Evolutionary conservation across 2,888 invertebrate genomes (phyloP), one percentile per base, ranked within the genome.

Genomic region (Coleophora deauratella): DNA sequence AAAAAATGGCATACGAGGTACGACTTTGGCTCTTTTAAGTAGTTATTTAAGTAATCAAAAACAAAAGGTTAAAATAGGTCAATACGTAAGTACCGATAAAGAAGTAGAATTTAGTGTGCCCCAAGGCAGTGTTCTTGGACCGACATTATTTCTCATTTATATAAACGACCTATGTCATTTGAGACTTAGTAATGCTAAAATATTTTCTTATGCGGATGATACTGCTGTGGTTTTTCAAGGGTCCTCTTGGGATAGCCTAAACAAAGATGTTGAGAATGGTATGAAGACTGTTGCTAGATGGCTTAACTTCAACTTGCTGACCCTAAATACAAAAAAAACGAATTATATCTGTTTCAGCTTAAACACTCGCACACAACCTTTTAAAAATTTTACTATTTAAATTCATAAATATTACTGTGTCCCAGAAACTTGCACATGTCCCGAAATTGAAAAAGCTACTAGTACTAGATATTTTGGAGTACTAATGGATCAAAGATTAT

Each of bases 301-400:
- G 6, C 4, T 7, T 13, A n/a, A 34, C 13, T 9, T 4, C 14
- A 13, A 14, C 7, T 8, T 34, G 34, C 3, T 49, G 1, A 42
- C 45, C 4, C 28, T 46, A 9, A 45, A 48, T 30, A 33, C 13
- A 2, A 14, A 30, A 3, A 48, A 49, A 38, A 41, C 43, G n/a
- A 40, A 42, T n/a, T 43, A 37, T 32, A 43, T 44, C 8, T 35
- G 35, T n/a, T 46, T 46, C 27, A 37, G 33, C 3, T 41, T 35
- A 11, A n/a, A 33, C 13, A 30, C 33, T 6, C 8, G 27, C 30
- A 9, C 37, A 9, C 44, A 43, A 34, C 49, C 46, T 1, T 1
- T 34, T 2, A 30, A 34, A 9, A 21, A 21, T 28, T 38, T 38
- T 10, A 13, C 34, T 7, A 37, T 46, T 31, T 44, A 37, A 35